These are phyloP conservation scores for Zaprionus vittiger DNA, from an alignment of 1,140 invertebrate species.

Conservation along the genomic window DNA sequence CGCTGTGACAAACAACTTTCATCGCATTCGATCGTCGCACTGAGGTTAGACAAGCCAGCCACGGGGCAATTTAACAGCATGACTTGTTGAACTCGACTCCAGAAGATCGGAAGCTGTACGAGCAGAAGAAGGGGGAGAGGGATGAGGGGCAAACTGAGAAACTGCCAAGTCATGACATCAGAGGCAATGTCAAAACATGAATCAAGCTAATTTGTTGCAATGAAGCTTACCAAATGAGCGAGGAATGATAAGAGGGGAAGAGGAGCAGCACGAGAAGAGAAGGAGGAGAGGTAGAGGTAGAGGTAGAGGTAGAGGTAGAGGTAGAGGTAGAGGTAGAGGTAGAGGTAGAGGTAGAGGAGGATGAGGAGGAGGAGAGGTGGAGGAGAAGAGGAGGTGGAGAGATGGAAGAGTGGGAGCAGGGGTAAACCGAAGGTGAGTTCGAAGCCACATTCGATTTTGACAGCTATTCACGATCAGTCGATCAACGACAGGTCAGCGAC, in stretches of 20 bases:
- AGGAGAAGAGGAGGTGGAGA: not conserved
- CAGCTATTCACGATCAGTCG: slow-evolving; percentile 64
- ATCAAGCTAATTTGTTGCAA: slow-evolving; percentile 76
- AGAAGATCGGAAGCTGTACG: slow-evolving; percentile 39
- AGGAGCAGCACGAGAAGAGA: not conserved
- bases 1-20: slow-evolving; percentile 42
- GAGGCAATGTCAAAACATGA: slow-evolving; percentile 53
- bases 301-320: too few species aligned
- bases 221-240: slow-evolving; percentile 60
- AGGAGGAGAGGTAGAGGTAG: not conserved
- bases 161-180: slow-evolving; percentile 53
- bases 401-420: not conserved
- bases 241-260: not conserved
- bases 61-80: slow-evolving; percentile 62
- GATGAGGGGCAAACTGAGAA: slow-evolving; percentile 3
- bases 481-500: slow-evolving; percentile 63
- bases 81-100: slow-evolving; percentile 49
- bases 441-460: slow-evolving; percentile 67
- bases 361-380: not conserved
- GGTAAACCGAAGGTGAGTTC: slow-evolving; percentile 9
- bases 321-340: too few species aligned
- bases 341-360: not conserved
- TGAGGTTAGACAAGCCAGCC: not conserved
- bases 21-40: slow-evolving; percentile 3
- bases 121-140: slow-evolving; percentile 6